These are phyloP conservation scores for Drosophila neotestacea DNA, from an alignment of 2,888 invertebrate genomes.

Conservation along the genomic window DNA sequence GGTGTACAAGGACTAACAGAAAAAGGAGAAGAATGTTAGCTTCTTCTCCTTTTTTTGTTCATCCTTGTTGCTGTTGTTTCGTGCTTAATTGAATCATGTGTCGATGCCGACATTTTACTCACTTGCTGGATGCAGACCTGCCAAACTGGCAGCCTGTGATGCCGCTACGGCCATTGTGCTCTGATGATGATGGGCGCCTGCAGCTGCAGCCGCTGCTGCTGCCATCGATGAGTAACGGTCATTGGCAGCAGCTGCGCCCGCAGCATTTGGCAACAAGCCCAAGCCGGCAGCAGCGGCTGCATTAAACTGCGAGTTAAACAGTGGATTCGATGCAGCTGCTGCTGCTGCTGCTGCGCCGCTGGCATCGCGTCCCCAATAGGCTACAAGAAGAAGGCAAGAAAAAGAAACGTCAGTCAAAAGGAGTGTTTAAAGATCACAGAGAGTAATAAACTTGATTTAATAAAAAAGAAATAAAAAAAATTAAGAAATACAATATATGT, in stretches of 20 bases:
- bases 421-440: background rate
- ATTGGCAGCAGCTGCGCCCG: constrained; percentile 83
- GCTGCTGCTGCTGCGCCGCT: constrained; percentile 82
- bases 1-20: too few species aligned
- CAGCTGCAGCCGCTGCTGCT: constrained; percentile 84
- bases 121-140: constrained; percentile 91
- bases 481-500: too few species aligned
- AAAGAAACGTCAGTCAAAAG: background rate
- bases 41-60: background rate
- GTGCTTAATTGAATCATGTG: constrained; percentile 23
- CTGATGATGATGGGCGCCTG: constrained; percentile 87
- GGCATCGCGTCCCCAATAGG: constrained; percentile 92
- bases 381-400: constrained; percentile 84
- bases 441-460: background rate
- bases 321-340: constrained; percentile 85
- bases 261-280: constrained; percentile 85
- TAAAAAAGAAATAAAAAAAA: too few species aligned
- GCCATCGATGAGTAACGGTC: constrained; percentile 84
- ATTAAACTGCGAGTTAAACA: constrained; percentile 85
- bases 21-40: too few species aligned
- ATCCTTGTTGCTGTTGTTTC: background rate
- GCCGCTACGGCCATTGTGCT: constrained; percentile 93
- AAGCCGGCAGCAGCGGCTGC: constrained; percentile 85
- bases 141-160: constrained; percentile 92
- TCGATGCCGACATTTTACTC: constrained; percentile 81